A percentile compares a stretch with the other conserved stretches of the same genome.
Evolutionary conservation across 2,888 invertebrate genomes (phyloP).

Genomic region (Mongoloraphidia duomilia): DNA sequence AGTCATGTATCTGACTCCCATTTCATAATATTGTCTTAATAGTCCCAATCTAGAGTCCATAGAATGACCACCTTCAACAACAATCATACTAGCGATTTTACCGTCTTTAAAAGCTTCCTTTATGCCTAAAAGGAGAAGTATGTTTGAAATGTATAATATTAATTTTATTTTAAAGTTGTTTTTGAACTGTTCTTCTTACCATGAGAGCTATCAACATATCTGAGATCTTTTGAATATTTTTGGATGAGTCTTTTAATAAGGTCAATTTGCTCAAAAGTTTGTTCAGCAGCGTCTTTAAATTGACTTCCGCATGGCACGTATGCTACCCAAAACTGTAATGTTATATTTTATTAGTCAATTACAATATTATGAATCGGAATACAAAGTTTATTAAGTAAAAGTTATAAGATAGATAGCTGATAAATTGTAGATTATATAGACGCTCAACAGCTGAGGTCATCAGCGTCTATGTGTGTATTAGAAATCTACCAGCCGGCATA

Average conservation of each 20-base stretch:
- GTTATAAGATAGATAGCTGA: no score
- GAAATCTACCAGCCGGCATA: no score
- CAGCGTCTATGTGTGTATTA: no score
- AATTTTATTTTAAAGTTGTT: neutral
- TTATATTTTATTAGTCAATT: neutral
- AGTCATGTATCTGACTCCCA: constrained; percentile 45
- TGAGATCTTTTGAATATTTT: constrained; percentile 13
- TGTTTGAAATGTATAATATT: neutral
- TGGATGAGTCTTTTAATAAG: constrained; percentile 38
- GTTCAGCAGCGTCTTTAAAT: constrained; percentile 38
- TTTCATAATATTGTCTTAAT: constrained; percentile 38
- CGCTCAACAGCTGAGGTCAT: no score
- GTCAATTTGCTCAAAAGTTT: constrained; percentile 44
- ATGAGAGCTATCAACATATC: neutral
- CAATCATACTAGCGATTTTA: constrained; percentile 42
- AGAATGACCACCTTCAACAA: constrained; percentile 45
- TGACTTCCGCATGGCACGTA: constrained; percentile 37
- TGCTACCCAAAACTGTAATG: constrained; percentile 43
- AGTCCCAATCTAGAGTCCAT: constrained; percentile 40
- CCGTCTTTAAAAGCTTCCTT: constrained; percentile 30
- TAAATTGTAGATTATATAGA: no score
- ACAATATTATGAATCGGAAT: no score
- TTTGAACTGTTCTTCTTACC: neutral
- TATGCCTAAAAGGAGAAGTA: constrained; percentile 25
- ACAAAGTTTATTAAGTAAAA: no score